Evolutionary conservation across 2,888 invertebrate species (phyloP).

Genomic region (Lordiphosa fenestrarum): DNA sequence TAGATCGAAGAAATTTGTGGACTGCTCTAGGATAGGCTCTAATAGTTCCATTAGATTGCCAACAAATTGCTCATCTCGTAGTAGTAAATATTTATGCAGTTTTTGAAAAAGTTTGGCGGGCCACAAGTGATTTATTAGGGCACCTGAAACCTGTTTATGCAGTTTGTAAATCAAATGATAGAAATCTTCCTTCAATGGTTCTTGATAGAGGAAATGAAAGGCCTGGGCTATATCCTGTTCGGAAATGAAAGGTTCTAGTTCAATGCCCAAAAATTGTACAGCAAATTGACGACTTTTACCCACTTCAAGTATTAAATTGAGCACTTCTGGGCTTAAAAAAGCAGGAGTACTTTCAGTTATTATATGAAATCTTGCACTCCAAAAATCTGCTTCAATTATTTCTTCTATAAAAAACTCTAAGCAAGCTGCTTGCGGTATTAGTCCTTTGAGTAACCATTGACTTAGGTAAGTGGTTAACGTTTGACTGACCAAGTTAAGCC

Average conservation of each 20-base stretch:
- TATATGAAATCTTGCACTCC: constrained; percentile 31
- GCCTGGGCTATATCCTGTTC: neutral
- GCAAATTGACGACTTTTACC: constrained; percentile 31
- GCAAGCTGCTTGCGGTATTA: constrained; percentile 1
- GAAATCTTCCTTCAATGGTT: constrained; percentile 22
- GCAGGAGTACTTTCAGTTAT: constrained; percentile 19
- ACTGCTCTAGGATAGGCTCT: constrained; percentile 31
- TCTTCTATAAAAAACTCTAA: constrained; percentile 27
- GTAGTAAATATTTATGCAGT: constrained; percentile 39
- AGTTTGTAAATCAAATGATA: constrained; percentile 4
- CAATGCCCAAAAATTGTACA: constrained; percentile 7
- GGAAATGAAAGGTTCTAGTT: neutral
- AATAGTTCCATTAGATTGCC: constrained; percentile 29
- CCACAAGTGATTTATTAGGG: neutral
- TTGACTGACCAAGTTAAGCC: constrained; percentile 20
- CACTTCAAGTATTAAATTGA: constrained; percentile 19
- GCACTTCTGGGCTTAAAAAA: constrained; percentile 17
- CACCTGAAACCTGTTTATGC: constrained; percentile 20
- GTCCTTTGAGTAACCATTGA: constrained; percentile 33
- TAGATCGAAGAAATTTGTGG: constrained; percentile 13
- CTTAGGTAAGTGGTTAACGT: constrained; percentile 17
- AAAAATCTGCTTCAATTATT: constrained; percentile 9
- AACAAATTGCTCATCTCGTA: constrained; percentile 34
- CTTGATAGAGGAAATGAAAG: constrained; percentile 3
- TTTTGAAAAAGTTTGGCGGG: constrained; percentile 13